Conservation (phyloP, 2,113 vertebrate genomes). For the Indri indri region DNA sequence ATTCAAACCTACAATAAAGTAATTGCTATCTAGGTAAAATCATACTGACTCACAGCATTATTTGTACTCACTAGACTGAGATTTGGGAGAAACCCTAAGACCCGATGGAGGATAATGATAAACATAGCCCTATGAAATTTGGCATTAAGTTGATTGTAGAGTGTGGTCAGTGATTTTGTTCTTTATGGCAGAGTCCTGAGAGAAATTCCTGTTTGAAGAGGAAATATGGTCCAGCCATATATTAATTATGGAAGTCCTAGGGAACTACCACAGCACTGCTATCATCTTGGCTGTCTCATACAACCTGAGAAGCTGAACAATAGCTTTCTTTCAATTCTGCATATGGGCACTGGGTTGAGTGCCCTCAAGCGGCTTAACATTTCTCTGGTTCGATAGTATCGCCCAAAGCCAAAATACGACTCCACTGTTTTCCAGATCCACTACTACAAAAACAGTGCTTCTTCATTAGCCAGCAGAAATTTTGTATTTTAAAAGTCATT, state of each 20-base stretch:
- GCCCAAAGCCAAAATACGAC: not conserved
- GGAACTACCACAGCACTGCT: not conserved
- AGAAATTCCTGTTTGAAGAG: not conserved
- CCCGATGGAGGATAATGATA: not conserved
- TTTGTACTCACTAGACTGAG: not conserved
- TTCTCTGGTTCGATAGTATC: not conserved
- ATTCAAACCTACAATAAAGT: not conserved
- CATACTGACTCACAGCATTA: not conserved
- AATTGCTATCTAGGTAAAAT: not conserved
- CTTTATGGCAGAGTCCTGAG: not conserved
- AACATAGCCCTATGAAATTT: not conserved
- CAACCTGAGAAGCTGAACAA: not conserved
- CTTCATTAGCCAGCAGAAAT: not conserved
- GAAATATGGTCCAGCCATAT: not conserved
- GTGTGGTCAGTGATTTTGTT: not conserved
- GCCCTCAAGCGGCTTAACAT: not conserved
- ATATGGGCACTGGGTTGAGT: not conserved
- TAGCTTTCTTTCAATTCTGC: not conserved
- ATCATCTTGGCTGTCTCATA: not conserved
- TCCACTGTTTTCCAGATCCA: not conserved
- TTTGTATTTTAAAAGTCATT: not conserved
- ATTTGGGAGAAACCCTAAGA: not conserved
- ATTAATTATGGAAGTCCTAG: not conserved
- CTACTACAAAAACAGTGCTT: not conserved
- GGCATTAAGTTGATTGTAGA: not conserved